Base-by-base conservation (phyloP, 2,888 invertebrate genomes). In the Eumacrocentrus americanus region DNA sequence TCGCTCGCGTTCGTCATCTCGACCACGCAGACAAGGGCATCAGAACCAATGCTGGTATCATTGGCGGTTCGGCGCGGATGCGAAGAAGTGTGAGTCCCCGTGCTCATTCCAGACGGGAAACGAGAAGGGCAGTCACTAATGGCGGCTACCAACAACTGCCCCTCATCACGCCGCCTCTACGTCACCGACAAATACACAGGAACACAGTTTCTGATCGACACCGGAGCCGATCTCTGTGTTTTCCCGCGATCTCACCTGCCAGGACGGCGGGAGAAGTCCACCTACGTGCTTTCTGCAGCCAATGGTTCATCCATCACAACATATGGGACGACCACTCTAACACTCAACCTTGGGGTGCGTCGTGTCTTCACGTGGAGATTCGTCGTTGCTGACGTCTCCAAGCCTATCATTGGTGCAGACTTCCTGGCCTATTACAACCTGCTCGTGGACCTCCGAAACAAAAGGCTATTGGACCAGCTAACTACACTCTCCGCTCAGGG, bases 1-100 rank as follows among this genome's bases (percentile, higher is more conserved):
- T 1, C 20, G 6, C 7, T 12, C 0, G n/a, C 29, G 9, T 37
- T 22, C 11, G n/a, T n/a, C n/a, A n/a, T n/a, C n/a, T n/a, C n/a
- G n/a, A n/a, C n/a, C n/a, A n/a, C n/a, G n/a, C n/a, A n/a, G n/a
- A 42, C n/a, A 64, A 53, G 23, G 62, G 62, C n/a, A 18, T 46
- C 16, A 20, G 46, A 3, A 66, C 62, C n/a, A n/a, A 0, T 46
- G 23, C 7, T 61, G 60, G 35, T 65, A 60, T 54, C 29, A 29
- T 29, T 29, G 29, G 29, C 5, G 29, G 29, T 29, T 29, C 29
- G 9, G 9, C 29, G 29, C 5, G 9, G 9, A 29, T 6, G 29
- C 29, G 9, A 16, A 23, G 3, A 6, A 38, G 42, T 54, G 54
- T 14, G 12, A n/a, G 11, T 11, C 12, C 4, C 52, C 58, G 9